Evolutionary conservation across 2,888 invertebrate genomes (phyloP), one percentile per base, ranked within the genome.

Genomic region (Caenorhabditis angaria): DNA sequence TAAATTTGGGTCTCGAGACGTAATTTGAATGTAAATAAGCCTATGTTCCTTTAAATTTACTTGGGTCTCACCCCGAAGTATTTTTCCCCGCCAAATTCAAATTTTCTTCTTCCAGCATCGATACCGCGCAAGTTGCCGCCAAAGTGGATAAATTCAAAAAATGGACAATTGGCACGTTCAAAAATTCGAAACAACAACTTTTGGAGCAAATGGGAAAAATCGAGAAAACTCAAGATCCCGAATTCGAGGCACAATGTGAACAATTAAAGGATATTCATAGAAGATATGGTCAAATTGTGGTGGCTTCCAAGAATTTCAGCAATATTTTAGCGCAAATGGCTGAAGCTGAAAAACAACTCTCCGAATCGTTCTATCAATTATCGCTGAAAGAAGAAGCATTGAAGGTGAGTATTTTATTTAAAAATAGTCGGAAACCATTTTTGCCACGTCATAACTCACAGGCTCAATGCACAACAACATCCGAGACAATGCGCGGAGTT

Each of bases 131-230:
- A 65, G 77, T 84, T 41, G 75, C 78, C 32, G 80, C 94, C 55
- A 93, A 94, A 88, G 92, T 97, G 87, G 97, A 97, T 88, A 92
- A 93, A 67, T 90, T 97, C 75, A 94, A 93, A 88, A 94, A 93
- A 88, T 99, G 97, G 97, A 94, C 96, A 76, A 94, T 97, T 87
- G 95, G 95, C 71, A 97, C 97, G 0, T 97, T 95, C 89, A 97
- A 97, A 89, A 97, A 97, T 88, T 97, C 97, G 6, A 93, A 94
- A 85, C 97, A 99, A 88, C 91, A 96, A 70, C 92, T 99, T 89
- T 93, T 95, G 82, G 97, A 99, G 88, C 95, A 94, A 88, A 91
- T 99, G 65, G 97, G 97, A 22, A 97, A 95, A 81, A 87, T 88
- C 14, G 88, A 88, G 35, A 88, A 88, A 65, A 90, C 90, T 22